These are phyloP conservation scores for Urocitellus parryii DNA, from an alignment of 2,113 vertebrate species.

Conservation along the genomic window DNA sequence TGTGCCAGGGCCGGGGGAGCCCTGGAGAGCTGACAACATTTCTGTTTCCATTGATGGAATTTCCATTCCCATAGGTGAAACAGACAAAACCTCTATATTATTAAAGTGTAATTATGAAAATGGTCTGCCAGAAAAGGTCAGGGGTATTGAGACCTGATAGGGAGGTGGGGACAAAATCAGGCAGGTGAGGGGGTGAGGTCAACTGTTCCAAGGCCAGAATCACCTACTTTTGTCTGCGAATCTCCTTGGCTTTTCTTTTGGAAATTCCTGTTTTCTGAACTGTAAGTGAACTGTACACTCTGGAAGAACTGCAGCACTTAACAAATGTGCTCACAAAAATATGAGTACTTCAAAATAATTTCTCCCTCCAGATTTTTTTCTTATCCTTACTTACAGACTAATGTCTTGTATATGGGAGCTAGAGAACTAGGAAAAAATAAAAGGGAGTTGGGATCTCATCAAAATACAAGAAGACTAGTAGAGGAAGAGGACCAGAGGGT, in stretches of 20 bases:
- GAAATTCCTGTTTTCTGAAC: neutral
- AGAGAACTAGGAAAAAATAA: too few relatives aligned
- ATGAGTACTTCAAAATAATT: neutral
- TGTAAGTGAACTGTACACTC: neutral
- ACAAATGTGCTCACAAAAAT: neutral
- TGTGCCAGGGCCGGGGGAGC: neutral
- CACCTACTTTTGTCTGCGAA: neutral
- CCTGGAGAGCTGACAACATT: fast-evolving
- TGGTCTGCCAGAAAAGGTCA: neutral
- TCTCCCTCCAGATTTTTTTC: neutral
- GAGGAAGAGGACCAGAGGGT: too few relatives aligned
- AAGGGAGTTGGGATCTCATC: neutral
- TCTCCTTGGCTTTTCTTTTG: neutral
- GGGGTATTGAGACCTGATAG: neutral
- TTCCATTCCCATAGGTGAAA: neutral
- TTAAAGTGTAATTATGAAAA: neutral
- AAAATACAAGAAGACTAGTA: too few relatives aligned
- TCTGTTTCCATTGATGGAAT: neutral
- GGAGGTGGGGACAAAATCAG: neutral
- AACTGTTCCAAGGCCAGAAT: neutral
- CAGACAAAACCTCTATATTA: neutral
- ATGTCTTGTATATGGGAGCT: too few relatives aligned
- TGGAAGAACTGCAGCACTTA: neutral
- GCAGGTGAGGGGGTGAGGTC: fast-evolving
- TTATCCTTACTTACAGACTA: neutral